These are phyloP conservation scores for Syrista parreyssii DNA, from an alignment of 2,888 invertebrate genomes.

Conservation along the genomic window DNA sequence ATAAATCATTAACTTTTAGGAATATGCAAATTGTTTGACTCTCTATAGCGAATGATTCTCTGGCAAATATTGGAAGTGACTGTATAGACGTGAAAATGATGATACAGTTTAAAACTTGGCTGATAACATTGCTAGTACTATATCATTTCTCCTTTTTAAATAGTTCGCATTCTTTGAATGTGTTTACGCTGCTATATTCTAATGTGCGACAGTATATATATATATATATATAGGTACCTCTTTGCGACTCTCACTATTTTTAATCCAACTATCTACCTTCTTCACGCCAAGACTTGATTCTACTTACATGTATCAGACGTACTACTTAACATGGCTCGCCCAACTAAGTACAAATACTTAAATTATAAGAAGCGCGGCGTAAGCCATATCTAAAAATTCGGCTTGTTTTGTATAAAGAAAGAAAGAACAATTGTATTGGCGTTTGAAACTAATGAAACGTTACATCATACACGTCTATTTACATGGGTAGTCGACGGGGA, in stretches of 20 bases:
- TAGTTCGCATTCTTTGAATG: not conserved
- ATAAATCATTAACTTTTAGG: not conserved
- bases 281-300: not conserved
- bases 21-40: not conserved
- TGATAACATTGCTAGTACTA: not conserved
- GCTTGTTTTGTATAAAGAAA: not conserved
- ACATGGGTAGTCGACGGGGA: not conserved
- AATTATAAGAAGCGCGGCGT: slow-evolving; percentile 3
- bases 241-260: not conserved
- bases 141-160: not conserved
- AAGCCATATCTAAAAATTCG: not conserved
- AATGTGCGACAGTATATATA: not conserved
- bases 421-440: not conserved
- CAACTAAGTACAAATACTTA: slow-evolving; percentile 9
- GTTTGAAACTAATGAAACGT: not conserved
- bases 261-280: not conserved
- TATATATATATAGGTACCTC: not conserved
- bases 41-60: not conserved
- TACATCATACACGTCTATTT: not conserved
- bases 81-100: not conserved
- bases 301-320: not conserved
- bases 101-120: not conserved
- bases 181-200: not conserved
- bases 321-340: slow-evolving; percentile 6
- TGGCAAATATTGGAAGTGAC: not conserved